These are phyloP conservation scores for Fringilla coelebs DNA, from an alignment of 2,797 vertebrate species.

Conservation along the genomic window DNA sequence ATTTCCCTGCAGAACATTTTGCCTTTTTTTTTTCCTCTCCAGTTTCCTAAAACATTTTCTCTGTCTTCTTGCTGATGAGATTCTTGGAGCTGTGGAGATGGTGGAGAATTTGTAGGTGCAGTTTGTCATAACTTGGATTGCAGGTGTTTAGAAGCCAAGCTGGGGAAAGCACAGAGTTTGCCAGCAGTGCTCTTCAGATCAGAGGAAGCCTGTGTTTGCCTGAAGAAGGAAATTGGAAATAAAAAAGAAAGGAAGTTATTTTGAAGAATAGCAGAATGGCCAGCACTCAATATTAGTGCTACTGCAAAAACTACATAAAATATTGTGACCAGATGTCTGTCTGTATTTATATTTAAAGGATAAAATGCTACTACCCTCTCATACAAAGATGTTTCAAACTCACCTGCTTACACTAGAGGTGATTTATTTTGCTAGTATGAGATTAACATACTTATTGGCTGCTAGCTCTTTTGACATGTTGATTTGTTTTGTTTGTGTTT, in stretches of 20 bases:
- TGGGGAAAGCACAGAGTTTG: neutral
- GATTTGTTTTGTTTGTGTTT: neutral
- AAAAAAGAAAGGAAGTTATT: neutral
- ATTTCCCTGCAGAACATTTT: neutral
- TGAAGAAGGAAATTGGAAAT: neutral
- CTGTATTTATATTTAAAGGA: neutral
- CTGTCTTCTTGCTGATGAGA: neutral
- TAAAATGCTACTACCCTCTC: neutral
- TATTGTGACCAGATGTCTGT: neutral
- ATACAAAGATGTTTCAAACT: neutral
- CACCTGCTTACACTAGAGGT: neutral
- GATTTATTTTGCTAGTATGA: neutral
- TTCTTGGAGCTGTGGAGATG: neutral
- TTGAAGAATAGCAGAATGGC: neutral
- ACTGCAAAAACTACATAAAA: neutral
- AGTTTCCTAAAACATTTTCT: conserved; percentile 11
- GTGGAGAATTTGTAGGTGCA: neutral
- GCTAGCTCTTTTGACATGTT: neutral
- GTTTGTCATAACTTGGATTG: neutral
- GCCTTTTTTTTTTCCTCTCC: neutral
- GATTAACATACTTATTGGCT: neutral
- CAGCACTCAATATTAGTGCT: neutral
- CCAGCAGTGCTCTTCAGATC: neutral
- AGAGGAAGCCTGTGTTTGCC: neutral
- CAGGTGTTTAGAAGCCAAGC: neutral